Evolutionary conservation across 2,888 invertebrate species (phyloP), one percentile per base, ranked within the genome.

Genomic region (Suillia variegata): DNA sequence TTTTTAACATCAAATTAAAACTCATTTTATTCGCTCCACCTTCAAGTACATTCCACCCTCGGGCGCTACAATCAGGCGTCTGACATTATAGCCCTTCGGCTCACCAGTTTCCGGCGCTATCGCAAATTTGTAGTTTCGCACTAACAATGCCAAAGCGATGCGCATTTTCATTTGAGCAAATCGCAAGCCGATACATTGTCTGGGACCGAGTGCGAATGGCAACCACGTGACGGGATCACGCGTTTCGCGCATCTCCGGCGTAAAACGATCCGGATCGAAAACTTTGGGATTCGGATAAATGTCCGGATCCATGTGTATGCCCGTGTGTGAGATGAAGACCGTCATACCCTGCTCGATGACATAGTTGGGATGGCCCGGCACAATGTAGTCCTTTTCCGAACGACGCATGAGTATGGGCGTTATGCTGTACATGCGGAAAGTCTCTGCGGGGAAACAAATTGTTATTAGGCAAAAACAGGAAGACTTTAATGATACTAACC

Each of bases 201-300:
- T 68, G 0, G 78, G 80, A 17, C 81, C 80, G 47, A 75, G 75
- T 0, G 80, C 79, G 54, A 81, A 81, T 0, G 80, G 77, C 13
- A 81, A 59, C 62, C 73, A 80, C 0, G 75, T 64, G 20, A 67
- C 69, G 0, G 71, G 64, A 62, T 85, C 85, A 52, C 86, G 74
- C 26, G 80, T 80, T 0, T 81, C 76, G 55, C 85, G 85, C 42
- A 84, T 85, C 62, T 85, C 85, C 0, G 82, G 77, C 0, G 82
- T 77, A 71, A 88, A 88, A 63, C 88, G 81, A 18, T 86, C 84
- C 0, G 88, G 88, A 56, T 86, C 84, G 58, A 88, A 88, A 21
- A 80, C 82, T 2, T 86, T 82, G 1, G 89, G 89, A 1, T 88
- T 79, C 0, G 81, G 80, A 63, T 79, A 84, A 15, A 80, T 69